Evolutionary conservation across 2,888 invertebrate species (phyloP), one percentile per base, ranked within the genome.

Genomic region (Herminia tarsipennalis): DNA sequence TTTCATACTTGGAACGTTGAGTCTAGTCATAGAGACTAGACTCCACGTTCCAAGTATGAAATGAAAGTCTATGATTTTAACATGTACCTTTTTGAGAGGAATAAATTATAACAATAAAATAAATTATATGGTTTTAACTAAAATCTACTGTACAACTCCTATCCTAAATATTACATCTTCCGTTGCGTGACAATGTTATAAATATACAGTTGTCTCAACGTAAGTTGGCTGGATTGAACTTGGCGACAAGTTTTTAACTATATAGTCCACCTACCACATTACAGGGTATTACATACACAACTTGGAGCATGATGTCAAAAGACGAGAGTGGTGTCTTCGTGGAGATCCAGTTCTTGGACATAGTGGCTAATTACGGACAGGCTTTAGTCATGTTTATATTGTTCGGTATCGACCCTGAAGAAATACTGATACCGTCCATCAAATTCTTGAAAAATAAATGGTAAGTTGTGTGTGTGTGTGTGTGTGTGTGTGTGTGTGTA

Each of bases 261-360:
- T 17, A 10, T 10, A 6, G 10, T 3, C 16, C 6, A n/a, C n/a
- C n/a, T n/a, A n/a, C n/a, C n/a, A 16, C 38, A 18, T 71, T 84
- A 62, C 73, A 97, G 97, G 96, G 97, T 13, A 89, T 98, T 56
- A 95, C 97, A 0, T 93, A 96, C 52, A 95, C 96, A 1, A 93
- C 95, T 14, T 97, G 97, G 95, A 95, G 95, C 1, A 86, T 97
- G 66, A 93, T 97, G 66, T 94, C 95, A 92, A 96, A 96, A 69
- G 94, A 96, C 70, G 94, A 96, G 78, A 95, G 96, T 14, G 98
- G 98, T 0, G 95, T 98, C 49, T 98, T 97, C 79, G 93, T 98
- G 0, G 98, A 98, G 81, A 91, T 99, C n/a, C 95, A 97, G 62
- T 98, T 98, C 80, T 86, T 98, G 14, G 98, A 98, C 78, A 95